Conservation (phyloP, 2,888 invertebrate genomes). For the Amphipyra berbera region DNA sequence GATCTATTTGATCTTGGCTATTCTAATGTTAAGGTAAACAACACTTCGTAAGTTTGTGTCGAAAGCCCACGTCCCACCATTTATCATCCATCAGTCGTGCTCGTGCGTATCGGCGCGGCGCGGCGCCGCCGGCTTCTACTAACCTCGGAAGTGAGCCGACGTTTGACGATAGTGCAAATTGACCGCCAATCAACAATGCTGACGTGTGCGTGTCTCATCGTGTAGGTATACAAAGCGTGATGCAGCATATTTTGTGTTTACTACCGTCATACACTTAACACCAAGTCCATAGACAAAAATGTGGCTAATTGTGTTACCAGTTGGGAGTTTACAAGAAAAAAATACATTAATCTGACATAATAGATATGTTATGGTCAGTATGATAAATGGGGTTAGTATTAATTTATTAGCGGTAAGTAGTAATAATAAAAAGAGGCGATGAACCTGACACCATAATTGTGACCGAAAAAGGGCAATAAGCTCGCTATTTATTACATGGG, state of each 20-base stretch:
- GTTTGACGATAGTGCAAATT: conserved; percentile 26
- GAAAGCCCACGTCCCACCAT: not conserved
- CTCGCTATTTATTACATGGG: no score
- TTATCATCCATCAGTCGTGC: no score
- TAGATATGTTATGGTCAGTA: no score
- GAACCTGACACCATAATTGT: no score
- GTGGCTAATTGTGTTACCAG: not conserved
- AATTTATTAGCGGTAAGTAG: no score
- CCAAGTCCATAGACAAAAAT: not conserved
- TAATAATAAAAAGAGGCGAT: no score
- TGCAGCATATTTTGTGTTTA: conserved; percentile 2
- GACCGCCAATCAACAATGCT: conserved; percentile 21
- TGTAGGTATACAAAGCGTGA: conserved; percentile 8
- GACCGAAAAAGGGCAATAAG: no score
- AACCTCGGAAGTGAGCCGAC: conserved; percentile 14
- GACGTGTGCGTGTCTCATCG: conserved; percentile 5
- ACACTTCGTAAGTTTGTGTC: conserved; percentile 8
- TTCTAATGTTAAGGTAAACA: conserved; percentile 21
- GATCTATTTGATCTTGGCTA: not conserved
- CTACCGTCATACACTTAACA: not conserved
- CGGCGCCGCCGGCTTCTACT: not conserved
- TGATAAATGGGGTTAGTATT: no score
- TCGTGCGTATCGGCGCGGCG: conserved; percentile 7
- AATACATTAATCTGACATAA: no score
- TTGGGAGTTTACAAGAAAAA: no score